Evolutionary conservation across 2,113 vertebrate genomes (phyloP).

Genomic region (Gopherus evgoodei): DNA sequence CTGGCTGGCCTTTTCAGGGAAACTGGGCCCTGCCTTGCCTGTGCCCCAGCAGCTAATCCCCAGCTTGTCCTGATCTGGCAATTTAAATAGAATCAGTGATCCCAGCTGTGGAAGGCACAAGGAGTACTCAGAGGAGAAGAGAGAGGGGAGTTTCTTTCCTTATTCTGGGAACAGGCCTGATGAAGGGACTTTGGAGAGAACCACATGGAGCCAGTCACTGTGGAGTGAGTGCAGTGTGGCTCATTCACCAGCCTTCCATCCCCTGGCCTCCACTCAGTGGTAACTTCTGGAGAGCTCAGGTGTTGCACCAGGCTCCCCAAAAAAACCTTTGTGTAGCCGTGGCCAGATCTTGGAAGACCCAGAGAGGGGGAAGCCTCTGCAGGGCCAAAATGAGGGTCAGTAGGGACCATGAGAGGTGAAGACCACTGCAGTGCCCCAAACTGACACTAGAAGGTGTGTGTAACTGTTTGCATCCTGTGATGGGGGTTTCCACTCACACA

Average conservation of each 20-base stretch:
- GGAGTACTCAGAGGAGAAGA: not conserved
- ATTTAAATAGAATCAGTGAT: not conserved
- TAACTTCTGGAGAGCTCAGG: not conserved
- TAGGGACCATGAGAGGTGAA: not conserved
- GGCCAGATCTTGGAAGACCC: not conserved
- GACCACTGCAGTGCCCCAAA: not conserved
- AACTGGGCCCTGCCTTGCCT: not conserved
- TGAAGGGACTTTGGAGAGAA: not conserved
- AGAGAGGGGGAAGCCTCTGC: not conserved
- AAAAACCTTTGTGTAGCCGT: not conserved
- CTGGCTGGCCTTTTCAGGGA: not conserved
- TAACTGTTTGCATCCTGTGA: not conserved
- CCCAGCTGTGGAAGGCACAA: not conserved
- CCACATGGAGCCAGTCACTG: not conserved
- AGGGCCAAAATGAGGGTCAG: not conserved
- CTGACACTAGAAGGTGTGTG: not conserved
- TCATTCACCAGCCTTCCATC: not conserved
- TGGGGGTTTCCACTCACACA: not conserved
- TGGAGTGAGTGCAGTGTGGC: not conserved
- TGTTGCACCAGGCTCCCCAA: not conserved
- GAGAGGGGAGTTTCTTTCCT: not conserved
- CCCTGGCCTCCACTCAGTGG: not conserved
- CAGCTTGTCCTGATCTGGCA: conserved; percentile 47
- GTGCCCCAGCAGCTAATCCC: conserved; percentile 34
- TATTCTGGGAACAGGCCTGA: not conserved